Conservation (phyloP, 2,888 invertebrate species). For the Dyspetes luteomarginatus region DNA sequence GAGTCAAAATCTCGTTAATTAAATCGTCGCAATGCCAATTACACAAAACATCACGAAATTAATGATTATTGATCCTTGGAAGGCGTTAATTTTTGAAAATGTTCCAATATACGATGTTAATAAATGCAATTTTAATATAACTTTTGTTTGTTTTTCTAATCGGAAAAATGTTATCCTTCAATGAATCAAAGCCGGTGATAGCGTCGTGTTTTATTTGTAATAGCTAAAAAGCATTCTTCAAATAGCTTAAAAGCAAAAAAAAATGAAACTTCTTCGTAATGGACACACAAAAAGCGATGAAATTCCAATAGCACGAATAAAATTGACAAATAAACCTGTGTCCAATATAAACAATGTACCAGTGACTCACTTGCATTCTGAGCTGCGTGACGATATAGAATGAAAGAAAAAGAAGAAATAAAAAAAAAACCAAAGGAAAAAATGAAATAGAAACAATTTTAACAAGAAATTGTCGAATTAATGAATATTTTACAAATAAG, state of each 20-base stretch:
- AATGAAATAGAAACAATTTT: constrained; percentile 27
- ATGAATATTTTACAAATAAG: constrained; percentile 42
- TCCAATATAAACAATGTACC: constrained; percentile 45
- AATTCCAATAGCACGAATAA: constrained; percentile 14
- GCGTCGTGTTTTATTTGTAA: background rate
- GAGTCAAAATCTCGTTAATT: constrained; percentile 9
- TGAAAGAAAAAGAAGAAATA: constrained; percentile 56
- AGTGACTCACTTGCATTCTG: constrained; percentile 72
- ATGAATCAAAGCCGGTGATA: background rate
- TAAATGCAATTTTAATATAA: background rate
- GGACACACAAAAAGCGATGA: background rate
- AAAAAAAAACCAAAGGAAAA: constrained; percentile 39
- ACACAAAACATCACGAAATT: background rate
- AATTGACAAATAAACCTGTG: background rate
- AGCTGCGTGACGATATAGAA: constrained; percentile 69
- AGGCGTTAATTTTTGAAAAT: background rate
- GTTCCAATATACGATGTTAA: background rate
- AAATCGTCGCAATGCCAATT: constrained; percentile 32
- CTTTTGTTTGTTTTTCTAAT: background rate
- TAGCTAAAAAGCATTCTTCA: background rate
- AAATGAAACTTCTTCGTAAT: constrained; percentile 13
- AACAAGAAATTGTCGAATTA: constrained; percentile 12
- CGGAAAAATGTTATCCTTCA: background rate
- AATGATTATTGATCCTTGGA: background rate
- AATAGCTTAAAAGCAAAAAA: background rate